These are phyloP conservation scores for Loriculus beryllinus DNA, from an alignment of 2,797 vertebrate genomes.

Conservation along the genomic window DNA sequence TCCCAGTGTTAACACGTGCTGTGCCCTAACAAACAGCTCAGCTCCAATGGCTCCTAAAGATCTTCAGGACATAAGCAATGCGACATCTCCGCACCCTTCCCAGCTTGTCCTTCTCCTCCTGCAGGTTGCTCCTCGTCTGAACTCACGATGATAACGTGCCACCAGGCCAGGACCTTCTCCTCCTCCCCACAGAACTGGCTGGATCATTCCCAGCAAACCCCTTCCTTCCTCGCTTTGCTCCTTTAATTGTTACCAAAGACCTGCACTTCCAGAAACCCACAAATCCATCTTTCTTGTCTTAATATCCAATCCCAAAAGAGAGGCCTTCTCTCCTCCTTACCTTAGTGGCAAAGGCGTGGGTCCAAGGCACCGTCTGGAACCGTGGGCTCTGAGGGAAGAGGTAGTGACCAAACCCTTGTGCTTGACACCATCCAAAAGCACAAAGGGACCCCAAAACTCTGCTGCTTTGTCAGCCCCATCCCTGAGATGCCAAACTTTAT, in stretches of 20 bases:
- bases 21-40: not conserved
- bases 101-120: not conserved
- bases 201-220: conserved; percentile 67
- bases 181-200: conserved; percentile 1
- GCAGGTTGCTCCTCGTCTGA: conserved; percentile 95
- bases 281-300: conserved; percentile 56
- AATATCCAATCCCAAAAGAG: not conserved
- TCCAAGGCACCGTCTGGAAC: not conserved
- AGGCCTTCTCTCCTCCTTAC: conserved; percentile 35
- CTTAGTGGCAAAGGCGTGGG: not conserved
- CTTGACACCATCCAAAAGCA: conserved; percentile 3
- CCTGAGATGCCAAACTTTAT: conserved; percentile 57
- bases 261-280: conserved; percentile 78
- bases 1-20: fast-evolving
- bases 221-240: conserved; percentile 53
- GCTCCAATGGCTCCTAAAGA: not conserved
- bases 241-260: conserved; percentile 78
- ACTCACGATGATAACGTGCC: conserved; percentile 90
- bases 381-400: not conserved
- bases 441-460: not conserved
- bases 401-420: conserved; percentile 36
- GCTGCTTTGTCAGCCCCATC: conserved; percentile 38
- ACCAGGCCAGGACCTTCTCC: not conserved
- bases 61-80: not conserved
- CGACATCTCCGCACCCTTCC: not conserved